Conservation (phyloP, 2,888 invertebrate species). For the Caenorhabditis uteleia region DNA sequence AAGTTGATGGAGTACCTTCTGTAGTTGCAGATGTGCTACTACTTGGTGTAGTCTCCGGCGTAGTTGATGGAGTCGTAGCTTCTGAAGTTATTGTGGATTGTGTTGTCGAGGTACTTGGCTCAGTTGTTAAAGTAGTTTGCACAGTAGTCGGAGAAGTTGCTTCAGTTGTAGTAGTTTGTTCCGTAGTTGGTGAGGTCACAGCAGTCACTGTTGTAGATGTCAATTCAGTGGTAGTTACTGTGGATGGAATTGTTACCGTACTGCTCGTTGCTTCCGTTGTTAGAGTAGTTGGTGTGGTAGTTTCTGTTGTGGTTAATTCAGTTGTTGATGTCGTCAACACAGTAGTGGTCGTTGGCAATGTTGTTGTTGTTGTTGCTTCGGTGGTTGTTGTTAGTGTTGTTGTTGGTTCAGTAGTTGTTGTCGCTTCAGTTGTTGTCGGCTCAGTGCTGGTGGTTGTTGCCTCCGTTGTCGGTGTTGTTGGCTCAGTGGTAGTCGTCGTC, state of each 20-base stretch:
- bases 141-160: too few species aligned
- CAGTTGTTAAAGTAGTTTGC: too few species aligned
- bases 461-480: constrained; percentile 5
- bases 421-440: not conserved
- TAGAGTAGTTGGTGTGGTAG: constrained; percentile 3
- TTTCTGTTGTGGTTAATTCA: constrained; percentile 9
- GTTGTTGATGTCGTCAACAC: not conserved
- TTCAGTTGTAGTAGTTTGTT: not conserved
- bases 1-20: too few species aligned
- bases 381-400: constrained; percentile 3
- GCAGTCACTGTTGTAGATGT: constrained; percentile 2
- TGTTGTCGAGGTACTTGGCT: too few species aligned
- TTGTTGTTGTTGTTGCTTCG: constrained; percentile 8
- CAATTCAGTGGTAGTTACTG: constrained; percentile 2
- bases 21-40: too few species aligned
- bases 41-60: too few species aligned
- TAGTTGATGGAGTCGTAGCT: too few species aligned
- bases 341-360: constrained; percentile 6
- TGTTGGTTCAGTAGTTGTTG: constrained; percentile 2
- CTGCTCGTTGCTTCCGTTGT: constrained; percentile 2
- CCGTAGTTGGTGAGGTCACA: constrained; percentile 6
- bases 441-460: not conserved
- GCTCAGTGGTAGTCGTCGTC: constrained; percentile 6
- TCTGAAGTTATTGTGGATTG: too few species aligned
- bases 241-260: not conserved